Evolutionary conservation across 2,888 invertebrate species (phyloP), one percentile per base, ranked within the genome.

Genomic region (Eilema caniola): DNA sequence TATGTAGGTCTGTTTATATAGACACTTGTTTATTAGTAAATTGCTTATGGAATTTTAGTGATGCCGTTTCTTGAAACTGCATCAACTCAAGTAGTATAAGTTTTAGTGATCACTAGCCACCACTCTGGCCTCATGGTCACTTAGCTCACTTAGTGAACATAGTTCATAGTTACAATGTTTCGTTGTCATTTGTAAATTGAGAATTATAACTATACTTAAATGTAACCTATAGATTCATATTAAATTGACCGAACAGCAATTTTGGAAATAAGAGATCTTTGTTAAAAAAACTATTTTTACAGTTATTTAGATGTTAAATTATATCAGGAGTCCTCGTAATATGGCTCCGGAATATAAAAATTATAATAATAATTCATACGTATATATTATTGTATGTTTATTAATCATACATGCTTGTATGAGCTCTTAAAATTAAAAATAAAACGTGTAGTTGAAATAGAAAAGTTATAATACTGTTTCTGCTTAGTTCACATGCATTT

Each of bases 251-350:
- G 64, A 76, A 74, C 71, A 73, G 69, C 63, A 78, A 78, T 76
- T 77, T 78, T 75, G 74, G 71, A 82, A 82, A 73, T 72, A 79
- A 78, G 73, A 82, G 83, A 85, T 82, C 82, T 85, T 85, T 86
- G 88, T 86, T 86, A 80, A 77, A 80, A n/a, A 80, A 84, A 85
- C 81, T 85, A 83, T 85, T 87, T 87, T 85, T 85, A 87, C 84
- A 85, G 77, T 77, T 81, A 83, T 60, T 79, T 84, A 83, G 77
- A 83, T 82, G 81, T 84, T 86, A 83, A 86, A 83, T 72, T 78
- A 74, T 82, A 81, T 79, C 76, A 82, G 81, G 85, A 77, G 76
- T 78, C 81, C 77, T 81, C 78, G 75, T 87, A 82, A 77, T 81
- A 81, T 81, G 82, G 76, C 82, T 85, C 82, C 81, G 80, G 77